Evolutionary conservation across 1,140 invertebrate genomes (phyloP), one percentile per base, ranked within the genome.

Genomic region (Xylocopa sonorina): DNA sequence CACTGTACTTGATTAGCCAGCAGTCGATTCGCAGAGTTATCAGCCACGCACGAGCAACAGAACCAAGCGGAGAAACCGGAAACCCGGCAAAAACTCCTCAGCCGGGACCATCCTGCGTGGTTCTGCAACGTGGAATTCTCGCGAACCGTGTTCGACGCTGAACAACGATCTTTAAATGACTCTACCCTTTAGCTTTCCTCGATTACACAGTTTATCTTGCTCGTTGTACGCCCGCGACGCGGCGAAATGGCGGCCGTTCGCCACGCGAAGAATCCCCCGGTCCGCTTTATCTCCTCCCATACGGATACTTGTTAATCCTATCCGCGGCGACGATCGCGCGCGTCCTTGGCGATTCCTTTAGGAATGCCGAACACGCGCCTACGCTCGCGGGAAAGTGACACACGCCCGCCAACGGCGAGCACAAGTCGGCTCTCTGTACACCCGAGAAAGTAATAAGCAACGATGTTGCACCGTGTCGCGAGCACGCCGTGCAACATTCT

Each of bases 291-390:
- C 72, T 64, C 16, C 10, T 3, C n/a, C 34, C 58, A 21, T 16
- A 29, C n/a, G 21, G 34, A 41, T 57, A 57, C 73, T 76, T 76
- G 73, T 76, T 76, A 76, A 76, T 55, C 63, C 51, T 63, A n/a
- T 51, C 46, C 48, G 32, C 48, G 7, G 18, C 48, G 60, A 43
- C 66, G n/a, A n/a, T n/a, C n/a, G n/a, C 62, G 3, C 62, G 27
- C 48, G 72, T 66, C 60, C 72, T 66, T 66, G 60, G 62, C 60
- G 38, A 38, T 64, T 66, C 62, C 72, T 41, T 66, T 29, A 66
- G 72, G 62, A 75, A 75, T 75, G 72, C 60, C 53, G 72, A 75
- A 75, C 72, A 75, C 63, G 72, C 72, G 72, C 72, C 72, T 41
- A 75, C 72, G 38, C 60, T 75, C 72, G n/a, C 4, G 9, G n/a